A percentile compares a stretch with the other conserved stretches of the same genome.
These are phyloP conservation scores for Seira sanloemensis DNA, from an alignment of 2,888 invertebrate species.

Conservation along the genomic window DNA sequence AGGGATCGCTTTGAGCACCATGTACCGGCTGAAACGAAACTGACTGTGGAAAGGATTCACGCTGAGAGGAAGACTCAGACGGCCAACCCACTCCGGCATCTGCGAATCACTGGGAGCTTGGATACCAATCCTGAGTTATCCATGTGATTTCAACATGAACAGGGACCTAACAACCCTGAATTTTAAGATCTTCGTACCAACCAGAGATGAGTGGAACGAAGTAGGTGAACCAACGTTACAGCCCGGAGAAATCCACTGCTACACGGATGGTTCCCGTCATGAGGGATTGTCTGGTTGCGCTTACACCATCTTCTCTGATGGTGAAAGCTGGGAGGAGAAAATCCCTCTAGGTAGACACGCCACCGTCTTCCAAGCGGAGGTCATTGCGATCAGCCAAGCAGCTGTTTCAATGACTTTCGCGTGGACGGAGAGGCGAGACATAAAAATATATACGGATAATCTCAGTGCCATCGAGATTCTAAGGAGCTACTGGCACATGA, in stretches of 20 bases:
- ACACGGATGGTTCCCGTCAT: constrained; percentile 45
- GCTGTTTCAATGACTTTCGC: not conserved
- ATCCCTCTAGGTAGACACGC: constrained; percentile 23
- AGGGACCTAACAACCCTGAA: not conserved
- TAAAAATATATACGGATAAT: constrained; percentile 36
- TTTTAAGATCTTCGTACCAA: not conserved
- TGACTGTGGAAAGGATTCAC: not conserved
- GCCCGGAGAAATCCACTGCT: constrained; percentile 4
- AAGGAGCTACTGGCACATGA: constrained; percentile 9
- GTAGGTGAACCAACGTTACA: not conserved
- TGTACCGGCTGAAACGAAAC: constrained; percentile 17
- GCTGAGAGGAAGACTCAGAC: not conserved
- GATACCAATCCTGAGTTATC: not conserved
- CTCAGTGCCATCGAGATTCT: constrained; percentile 25
- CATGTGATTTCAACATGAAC: not conserved
- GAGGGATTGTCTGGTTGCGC: constrained; percentile 25
- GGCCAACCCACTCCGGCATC: not conserved
- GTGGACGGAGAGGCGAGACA: not conserved
- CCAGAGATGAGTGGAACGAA: not conserved
- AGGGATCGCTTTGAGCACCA: constrained; percentile 1
- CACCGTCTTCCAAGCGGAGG: constrained; percentile 48
- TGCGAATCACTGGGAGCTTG: not conserved
- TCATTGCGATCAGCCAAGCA: constrained; percentile 7
- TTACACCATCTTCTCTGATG: not conserved
- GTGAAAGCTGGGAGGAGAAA: not conserved